Percentiles rank a stretch among this genome's conserved stretches.
phyloP scores from a whole-genome alignment of 2,888 invertebrate species.

The Caenorhabditis sp. region DNA sequence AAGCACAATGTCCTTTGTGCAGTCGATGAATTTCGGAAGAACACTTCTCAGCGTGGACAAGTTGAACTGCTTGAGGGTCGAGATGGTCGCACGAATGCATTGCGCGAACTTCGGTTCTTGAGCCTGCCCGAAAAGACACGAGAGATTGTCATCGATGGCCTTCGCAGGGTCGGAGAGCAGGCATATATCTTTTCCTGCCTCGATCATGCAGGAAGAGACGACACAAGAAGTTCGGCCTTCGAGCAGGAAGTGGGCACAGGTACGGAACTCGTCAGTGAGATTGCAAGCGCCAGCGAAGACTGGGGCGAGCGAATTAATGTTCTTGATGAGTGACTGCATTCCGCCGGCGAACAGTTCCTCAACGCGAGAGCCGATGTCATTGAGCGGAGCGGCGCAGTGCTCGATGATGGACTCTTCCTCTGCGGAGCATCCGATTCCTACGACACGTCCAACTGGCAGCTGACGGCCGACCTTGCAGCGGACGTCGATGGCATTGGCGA shows the following conservation, averaged over 20 bases:
- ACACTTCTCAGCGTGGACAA: slow-evolving; percentile 68
- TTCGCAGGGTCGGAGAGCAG: slow-evolving; percentile 72
- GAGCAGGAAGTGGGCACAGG: slow-evolving; percentile 63
- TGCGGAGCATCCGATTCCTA: slow-evolving; percentile 72
- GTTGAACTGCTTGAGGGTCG: slow-evolving; percentile 75
- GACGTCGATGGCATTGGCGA: slow-evolving; percentile 75
- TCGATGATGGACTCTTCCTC: slow-evolving; percentile 75
- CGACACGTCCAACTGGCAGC: slow-evolving; percentile 65
- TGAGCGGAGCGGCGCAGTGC: slow-evolving; percentile 75
- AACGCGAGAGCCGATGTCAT: slow-evolving; percentile 70
- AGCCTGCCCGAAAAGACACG: slow-evolving; percentile 73
- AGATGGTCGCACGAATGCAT: slow-evolving; percentile 74
- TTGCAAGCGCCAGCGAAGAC: slow-evolving; percentile 77
- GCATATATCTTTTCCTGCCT: slow-evolving; percentile 75
- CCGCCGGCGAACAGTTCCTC: slow-evolving; percentile 68
- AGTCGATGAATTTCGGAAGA: slow-evolving; percentile 75
- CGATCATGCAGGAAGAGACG: slow-evolving; percentile 75
- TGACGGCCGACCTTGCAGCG: slow-evolving; percentile 69
- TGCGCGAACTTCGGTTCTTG: slow-evolving; percentile 77
- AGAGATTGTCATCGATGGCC: slow-evolving; percentile 75
- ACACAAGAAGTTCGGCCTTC: slow-evolving; percentile 66
- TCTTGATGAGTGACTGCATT: slow-evolving; percentile 75
- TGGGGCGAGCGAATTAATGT: slow-evolving; percentile 75
- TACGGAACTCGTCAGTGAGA: slow-evolving; percentile 69
- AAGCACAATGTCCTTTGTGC: slow-evolving; percentile 73